Base-by-base conservation (phyloP, 92 coral and sea anemone species). In the Palythoa grandis region DNA sequence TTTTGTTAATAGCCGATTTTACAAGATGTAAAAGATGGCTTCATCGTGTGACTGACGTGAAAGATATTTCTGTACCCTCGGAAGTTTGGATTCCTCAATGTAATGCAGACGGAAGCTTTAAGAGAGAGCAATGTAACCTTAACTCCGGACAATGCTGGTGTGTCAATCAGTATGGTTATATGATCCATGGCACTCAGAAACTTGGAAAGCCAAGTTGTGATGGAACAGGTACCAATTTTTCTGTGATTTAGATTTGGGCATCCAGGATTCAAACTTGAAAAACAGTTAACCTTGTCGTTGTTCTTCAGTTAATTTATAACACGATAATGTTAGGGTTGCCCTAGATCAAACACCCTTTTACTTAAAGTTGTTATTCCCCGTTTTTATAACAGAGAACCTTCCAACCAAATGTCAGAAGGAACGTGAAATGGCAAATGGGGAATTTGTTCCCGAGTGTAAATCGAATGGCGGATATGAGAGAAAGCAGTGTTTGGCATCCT, bases 41-140 rank as follows among this genome's bases (percentile, higher is more conserved):
- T 17, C 14, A 25, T 53, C 85, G 74, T 80, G 85, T 80, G 0
- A 66, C 85, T 12, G 85, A 74, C 4, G 23, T 66, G 23, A 52
- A 52, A 19, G 85, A 80, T 48, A 53, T 54, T 6, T 19, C 66
- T 23, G 68, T 80, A 23, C 57, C 91, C 53, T 76, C 74, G 88
- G 98, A 94, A 5, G 94, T 89, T 5, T 90, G 77, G 70, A 91
- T 92, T 17, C 95, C 95, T 61, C 88, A 90, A 19, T 94, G 98
- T 77, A 87, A 90, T 38, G 74, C 76, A 50, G 90, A 94, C 58
- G 98, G 98, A 20, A 78, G 78, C 74, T 94, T 92, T 78, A 88
- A 87, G 11, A 86, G 84, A 17, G 86, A 72, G 17, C 98, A 94
- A 86, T 94, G 98, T 84, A 61, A 66, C 82, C 91, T 92, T 7